Evolutionary conservation across 2,888 invertebrate genomes (phyloP).

Genomic region (Yponomeuta malinellus): DNA sequence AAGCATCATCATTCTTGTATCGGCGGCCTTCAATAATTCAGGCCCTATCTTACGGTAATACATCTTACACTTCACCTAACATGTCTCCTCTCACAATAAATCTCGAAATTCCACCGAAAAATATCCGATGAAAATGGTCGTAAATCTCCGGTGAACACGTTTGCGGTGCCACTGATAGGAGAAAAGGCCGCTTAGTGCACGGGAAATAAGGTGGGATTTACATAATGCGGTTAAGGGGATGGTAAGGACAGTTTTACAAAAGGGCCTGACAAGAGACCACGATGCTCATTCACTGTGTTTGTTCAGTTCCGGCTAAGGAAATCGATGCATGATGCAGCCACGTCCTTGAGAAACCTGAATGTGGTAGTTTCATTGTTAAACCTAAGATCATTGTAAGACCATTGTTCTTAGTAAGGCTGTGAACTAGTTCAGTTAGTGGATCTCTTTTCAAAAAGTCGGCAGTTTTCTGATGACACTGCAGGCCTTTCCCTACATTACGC

Average conservation of each 20-base stretch:
- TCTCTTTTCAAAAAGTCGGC: too few species aligned
- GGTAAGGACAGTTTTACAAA: not conserved
- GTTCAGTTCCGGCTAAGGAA: not conserved
- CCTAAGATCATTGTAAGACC: too few species aligned
- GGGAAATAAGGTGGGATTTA: not conserved
- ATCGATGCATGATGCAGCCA: too few species aligned
- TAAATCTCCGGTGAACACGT: slow-evolving; percentile 1
- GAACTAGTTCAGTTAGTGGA: too few species aligned
- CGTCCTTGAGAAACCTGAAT: too few species aligned
- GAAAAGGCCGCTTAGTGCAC: not conserved
- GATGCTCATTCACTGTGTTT: not conserved
- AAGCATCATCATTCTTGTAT: not conserved
- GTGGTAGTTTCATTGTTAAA: too few species aligned
- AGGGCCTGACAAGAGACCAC: not conserved
- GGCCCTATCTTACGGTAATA: not conserved
- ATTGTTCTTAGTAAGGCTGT: too few species aligned
- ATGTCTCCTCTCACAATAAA: not conserved
- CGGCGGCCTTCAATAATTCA: not conserved
- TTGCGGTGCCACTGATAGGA: not conserved
- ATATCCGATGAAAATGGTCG: not conserved
- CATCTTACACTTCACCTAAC: not conserved
- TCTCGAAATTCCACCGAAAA: not conserved
- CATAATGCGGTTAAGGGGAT: not conserved
- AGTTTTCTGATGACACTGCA: too few species aligned
- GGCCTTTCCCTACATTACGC: too few species aligned